phyloP scores from a whole-genome alignment of 2,888 invertebrate genomes.

The Chesias legatella region DNA sequence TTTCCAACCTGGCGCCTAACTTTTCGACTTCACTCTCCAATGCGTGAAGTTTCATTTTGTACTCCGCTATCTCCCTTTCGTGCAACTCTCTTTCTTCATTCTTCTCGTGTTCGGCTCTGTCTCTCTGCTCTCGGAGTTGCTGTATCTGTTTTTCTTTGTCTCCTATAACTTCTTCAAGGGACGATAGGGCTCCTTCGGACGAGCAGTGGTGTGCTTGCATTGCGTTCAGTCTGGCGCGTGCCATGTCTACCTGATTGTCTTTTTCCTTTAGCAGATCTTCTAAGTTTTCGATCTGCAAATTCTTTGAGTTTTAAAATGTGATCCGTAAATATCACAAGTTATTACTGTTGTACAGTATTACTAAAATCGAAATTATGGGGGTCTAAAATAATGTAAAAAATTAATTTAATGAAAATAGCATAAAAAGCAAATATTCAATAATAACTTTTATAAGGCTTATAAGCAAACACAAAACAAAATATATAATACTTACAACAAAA shows the following conservation, averaged over 20 bases:
- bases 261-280: slow-evolving; percentile 98
- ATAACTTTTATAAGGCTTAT: too few species aligned
- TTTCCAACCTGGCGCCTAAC: slow-evolving; percentile 90
- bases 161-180: slow-evolving; percentile 95
- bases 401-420: not conserved
- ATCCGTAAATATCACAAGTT: too few species aligned
- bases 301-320: not conserved
- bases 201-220: slow-evolving; percentile 97
- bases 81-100: slow-evolving; percentile 97
- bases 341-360: too few species aligned
- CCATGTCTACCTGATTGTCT: slow-evolving; percentile 98
- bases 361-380: too few species aligned
- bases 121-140: slow-evolving; percentile 95
- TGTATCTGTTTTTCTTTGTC: slow-evolving; percentile 99
- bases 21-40: slow-evolving; percentile 95
- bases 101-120: slow-evolving; percentile 96
- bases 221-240: slow-evolving; percentile 92
- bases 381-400: slow-evolving; percentile 3
- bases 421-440: slow-evolving; percentile 10
- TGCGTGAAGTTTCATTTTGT: slow-evolving; percentile 95
- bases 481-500: slow-evolving; percentile 41
- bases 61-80: slow-evolving; percentile 95
- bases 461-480: slow-evolving; percentile 17
- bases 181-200: slow-evolving; percentile 94
- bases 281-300: slow-evolving; percentile 94